Evolutionary conservation across 64 coral and sea anemone species (phyloP).

Genomic region (Pocillopora damicornis): DNA sequence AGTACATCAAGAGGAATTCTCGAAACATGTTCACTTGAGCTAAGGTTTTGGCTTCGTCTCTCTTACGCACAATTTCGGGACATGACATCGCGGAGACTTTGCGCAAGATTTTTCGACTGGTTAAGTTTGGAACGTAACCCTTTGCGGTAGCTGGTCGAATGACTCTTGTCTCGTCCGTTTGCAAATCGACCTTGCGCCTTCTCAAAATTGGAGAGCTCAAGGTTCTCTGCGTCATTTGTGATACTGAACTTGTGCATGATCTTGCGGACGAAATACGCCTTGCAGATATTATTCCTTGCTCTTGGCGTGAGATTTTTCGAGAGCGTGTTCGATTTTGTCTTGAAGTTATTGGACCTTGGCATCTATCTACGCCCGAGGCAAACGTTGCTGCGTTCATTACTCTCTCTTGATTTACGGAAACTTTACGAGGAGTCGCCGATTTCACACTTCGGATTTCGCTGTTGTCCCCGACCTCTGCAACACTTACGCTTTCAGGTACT

Average conservation of each 20-base stretch:
- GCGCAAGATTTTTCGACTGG: background rate
- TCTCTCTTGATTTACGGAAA: background rate
- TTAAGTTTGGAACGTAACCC: slow-evolving; percentile 14
- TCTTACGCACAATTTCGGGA: background rate
- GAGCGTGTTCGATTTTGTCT: background rate
- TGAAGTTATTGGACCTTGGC: background rate
- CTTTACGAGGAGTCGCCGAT: background rate
- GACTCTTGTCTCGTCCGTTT: background rate
- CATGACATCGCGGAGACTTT: background rate
- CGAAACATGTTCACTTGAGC: slow-evolving; percentile 21
- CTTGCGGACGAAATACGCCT: background rate
- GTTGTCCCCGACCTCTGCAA: background rate
- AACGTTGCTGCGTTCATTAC: background rate
- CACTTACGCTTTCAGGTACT: background rate
- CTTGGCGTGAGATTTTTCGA: background rate
- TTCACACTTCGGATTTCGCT: background rate
- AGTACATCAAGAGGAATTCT: slow-evolving; percentile 69
- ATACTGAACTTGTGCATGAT: background rate
- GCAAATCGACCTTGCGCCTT: background rate
- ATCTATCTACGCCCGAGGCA: background rate
- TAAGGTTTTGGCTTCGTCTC: slow-evolving; percentile 5
- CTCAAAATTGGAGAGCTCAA: background rate
- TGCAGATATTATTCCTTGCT: background rate
- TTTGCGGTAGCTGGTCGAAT: slow-evolving; percentile 5
- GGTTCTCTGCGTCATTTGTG: background rate